phyloP scores from a whole-genome alignment of 2,797 vertebrate genomes.

The Halcyon smyrnensis region DNA sequence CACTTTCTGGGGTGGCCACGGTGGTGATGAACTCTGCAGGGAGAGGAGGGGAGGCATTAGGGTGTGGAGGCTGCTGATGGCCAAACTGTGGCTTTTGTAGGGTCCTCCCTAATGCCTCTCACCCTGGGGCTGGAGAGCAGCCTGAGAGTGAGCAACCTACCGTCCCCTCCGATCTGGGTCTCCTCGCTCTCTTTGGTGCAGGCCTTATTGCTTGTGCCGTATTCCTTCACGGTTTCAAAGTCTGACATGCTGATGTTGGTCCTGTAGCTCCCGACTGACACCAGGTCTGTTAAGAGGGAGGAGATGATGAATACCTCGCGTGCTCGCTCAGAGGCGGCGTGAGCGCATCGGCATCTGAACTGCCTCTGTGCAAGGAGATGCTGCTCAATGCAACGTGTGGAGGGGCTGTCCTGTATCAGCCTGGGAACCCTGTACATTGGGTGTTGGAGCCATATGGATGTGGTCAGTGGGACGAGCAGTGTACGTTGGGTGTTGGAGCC shows the following conservation, averaged over 20 bases:
- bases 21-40: conserved; percentile 45
- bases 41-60: neutral
- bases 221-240: conserved; percentile 68
- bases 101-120: fast-evolving
- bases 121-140: neutral
- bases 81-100: neutral
- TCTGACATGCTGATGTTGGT: conserved; percentile 82
- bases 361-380: fast-evolving
- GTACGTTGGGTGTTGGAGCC: neutral
- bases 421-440: fast-evolving
- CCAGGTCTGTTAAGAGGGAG: conserved; percentile 62
- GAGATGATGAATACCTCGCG: neutral
- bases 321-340: fast-evolving
- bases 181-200: conserved; percentile 53
- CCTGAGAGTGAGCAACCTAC: neutral
- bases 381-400: fast-evolving
- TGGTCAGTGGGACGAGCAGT: fast-evolving
- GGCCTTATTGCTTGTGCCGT: conserved; percentile 50
- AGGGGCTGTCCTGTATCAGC: neutral
- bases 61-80: fast-evolving
- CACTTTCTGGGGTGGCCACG: fast-evolving
- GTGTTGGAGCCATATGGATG: fast-evolving
- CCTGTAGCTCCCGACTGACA: conserved; percentile 81
- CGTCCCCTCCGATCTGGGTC: conserved; percentile 43
- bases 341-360: fast-evolving